Evolutionary conservation across 1,140 invertebrate species (phyloP), one percentile per base, ranked within the genome.

Genomic region (Phthorimaea operculella): DNA sequence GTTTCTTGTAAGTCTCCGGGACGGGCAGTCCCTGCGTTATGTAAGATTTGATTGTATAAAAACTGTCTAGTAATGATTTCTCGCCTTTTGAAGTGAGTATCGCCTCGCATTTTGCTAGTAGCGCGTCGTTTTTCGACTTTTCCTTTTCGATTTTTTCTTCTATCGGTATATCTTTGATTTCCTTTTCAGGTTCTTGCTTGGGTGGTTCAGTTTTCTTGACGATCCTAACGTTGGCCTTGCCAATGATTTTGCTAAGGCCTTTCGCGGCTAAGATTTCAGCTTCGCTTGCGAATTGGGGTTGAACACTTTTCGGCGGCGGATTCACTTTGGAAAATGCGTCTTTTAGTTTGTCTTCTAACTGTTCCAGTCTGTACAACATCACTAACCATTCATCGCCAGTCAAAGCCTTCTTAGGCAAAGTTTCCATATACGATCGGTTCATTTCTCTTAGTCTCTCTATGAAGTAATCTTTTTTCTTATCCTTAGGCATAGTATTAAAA

Each of bases 181-280:
- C 51, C 62, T 74, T 69, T 7, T 72, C 67, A 51, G 77, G 72
- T 10, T 70, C 68, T 28, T 70, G 62, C 55, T 74, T 75, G 0
- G 57, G 56, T 3, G 64, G 58, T 62, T 71, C 68, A 1, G 67
- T 34, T 58, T 82, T 77, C 44, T 79, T 81, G 0, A 73, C 68
- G 2, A 62, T 57, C 12, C 61, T 66, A 0, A 73, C 59, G 48
- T 75, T 79, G 0, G 77, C 69, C 64, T 83, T 80, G 0, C 74
- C 74, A 28, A 86, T 85, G 5, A 86, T 78, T 60, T 85, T 86
- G 51, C 82, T 85, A 1, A 86, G 59, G 2, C 83, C 83, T 59
- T 77, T 84, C 0, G 79, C 83, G 10, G 76, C 85, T 14, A 86
- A 44, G 4, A 86, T 77, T 68, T 86, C 83, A 0, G 79, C 81